Evolutionary conservation across 2,113 vertebrate genomes (phyloP).

Genomic region (Alligator mississippiensis): DNA sequence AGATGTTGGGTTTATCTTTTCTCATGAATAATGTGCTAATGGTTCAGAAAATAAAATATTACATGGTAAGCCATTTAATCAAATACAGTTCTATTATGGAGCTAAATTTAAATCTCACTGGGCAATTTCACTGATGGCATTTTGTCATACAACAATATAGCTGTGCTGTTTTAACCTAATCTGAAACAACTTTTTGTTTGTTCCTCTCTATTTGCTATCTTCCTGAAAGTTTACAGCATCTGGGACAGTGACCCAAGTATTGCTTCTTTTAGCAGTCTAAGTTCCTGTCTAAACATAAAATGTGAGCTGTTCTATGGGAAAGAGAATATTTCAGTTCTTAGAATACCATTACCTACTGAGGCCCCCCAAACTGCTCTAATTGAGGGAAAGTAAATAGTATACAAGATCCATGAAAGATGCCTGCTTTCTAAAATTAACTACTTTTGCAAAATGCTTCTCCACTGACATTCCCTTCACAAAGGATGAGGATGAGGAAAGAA

Average conservation of each 20-base stretch:
- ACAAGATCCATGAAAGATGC: background rate
- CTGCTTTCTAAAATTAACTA: background rate
- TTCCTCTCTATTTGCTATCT: conserved; percentile 42
- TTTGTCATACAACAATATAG: conserved; percentile 54
- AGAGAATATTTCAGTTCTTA: background rate
- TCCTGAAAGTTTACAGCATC: conserved; percentile 22
- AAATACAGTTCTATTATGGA: conserved; percentile 47
- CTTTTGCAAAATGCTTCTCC: background rate
- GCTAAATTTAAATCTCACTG: conserved; percentile 45
- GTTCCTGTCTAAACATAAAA: background rate
- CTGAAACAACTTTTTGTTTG: conserved; percentile 42
- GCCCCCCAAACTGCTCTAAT: background rate
- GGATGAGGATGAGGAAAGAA: background rate
- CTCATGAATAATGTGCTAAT: conserved; percentile 54
- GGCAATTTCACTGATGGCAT: conserved; percentile 32
- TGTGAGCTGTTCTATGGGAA: background rate
- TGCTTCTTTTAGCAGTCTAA: conserved; percentile 34
- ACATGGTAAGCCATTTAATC: conserved; percentile 50
- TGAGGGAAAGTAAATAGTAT: background rate
- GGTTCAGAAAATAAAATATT: conserved; percentile 68
- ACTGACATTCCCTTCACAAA: background rate
- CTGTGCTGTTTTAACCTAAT: conserved; percentile 48
- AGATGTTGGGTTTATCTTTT: conserved; percentile 64
- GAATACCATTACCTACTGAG: background rate
- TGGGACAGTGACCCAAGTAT: conserved; percentile 55